Conservation (phyloP, 2,113 vertebrate genomes). For the Gopherus evgoodei region DNA sequence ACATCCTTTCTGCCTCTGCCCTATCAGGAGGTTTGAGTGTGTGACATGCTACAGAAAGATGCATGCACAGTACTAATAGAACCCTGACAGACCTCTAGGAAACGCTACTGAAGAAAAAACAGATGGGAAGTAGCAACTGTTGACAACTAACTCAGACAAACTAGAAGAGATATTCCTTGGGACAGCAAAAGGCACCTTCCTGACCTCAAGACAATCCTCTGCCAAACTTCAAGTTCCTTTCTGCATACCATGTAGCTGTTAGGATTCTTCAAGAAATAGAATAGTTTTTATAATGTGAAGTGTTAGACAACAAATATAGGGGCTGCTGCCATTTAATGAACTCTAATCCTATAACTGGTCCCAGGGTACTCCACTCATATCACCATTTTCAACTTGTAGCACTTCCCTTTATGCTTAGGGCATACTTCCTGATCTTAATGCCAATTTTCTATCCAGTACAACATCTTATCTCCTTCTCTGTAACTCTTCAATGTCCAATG, state of each 20-base stretch:
- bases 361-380: neutral
- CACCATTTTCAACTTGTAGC: neutral
- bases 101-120: neutral
- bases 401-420: neutral
- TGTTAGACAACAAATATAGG: neutral
- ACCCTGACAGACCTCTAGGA: fast-evolving
- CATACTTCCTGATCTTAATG: neutral
- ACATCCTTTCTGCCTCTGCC: fast-evolving
- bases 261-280: neutral
- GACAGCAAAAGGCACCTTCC: fast-evolving
- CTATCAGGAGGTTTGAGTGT: neutral
- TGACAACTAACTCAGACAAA: neutral
- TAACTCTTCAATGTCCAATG: no score
- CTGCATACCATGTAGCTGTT: neutral
- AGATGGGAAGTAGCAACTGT: neutral
- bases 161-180: neutral
- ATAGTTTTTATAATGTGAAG: neutral
- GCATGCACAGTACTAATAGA: neutral
- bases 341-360: neutral
- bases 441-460: neutral
- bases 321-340: neutral
- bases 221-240: neutral
- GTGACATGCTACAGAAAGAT: neutral
- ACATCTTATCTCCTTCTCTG: neutral
- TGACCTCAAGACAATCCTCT: neutral